These are phyloP conservation scores for Dipodomys spectabilis DNA, from an alignment of 2,113 vertebrate species.

Conservation along the genomic window DNA sequence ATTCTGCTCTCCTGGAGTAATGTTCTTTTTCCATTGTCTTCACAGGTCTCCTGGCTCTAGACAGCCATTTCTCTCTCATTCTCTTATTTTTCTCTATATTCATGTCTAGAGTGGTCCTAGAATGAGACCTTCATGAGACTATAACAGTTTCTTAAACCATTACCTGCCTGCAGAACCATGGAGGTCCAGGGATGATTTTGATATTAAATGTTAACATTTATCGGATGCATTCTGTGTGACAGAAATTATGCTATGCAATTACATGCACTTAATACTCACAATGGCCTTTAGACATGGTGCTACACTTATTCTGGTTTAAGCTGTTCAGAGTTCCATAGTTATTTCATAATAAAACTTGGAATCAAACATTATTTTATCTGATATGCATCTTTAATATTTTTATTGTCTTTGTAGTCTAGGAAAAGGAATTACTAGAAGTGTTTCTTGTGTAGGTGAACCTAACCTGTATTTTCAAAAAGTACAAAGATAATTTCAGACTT, in stretches of 20 bases:
- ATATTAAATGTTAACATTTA: not conserved
- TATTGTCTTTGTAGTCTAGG: constrained; percentile 20
- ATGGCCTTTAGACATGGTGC: constrained; percentile 37
- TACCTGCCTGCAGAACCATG: not conserved
- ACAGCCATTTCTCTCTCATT: not conserved
- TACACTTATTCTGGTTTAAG: constrained; percentile 34
- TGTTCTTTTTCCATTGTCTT: not conserved
- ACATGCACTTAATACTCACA: constrained; percentile 16
- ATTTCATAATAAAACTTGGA: constrained; percentile 1
- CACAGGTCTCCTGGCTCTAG: not conserved
- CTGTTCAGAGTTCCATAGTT: constrained; percentile 32
- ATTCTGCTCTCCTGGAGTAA: not conserved
- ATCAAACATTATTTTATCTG: constrained; percentile 19
- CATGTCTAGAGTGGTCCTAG: not conserved
- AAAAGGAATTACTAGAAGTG: constrained; percentile 33
- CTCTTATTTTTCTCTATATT: not conserved
- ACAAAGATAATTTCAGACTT: constrained; percentile 37
- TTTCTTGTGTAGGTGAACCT: constrained; percentile 1
- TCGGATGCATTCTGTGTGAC: constrained; percentile 10
- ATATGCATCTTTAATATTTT: constrained; percentile 10
- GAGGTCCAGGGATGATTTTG: not conserved
- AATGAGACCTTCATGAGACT: not conserved
- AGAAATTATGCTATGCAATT: constrained; percentile 48
- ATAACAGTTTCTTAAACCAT: not conserved
- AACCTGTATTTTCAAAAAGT: constrained; percentile 31